phyloP scores from a whole-genome alignment of 2,113 vertebrate species.

The Mystacornis crossleyi region DNA sequence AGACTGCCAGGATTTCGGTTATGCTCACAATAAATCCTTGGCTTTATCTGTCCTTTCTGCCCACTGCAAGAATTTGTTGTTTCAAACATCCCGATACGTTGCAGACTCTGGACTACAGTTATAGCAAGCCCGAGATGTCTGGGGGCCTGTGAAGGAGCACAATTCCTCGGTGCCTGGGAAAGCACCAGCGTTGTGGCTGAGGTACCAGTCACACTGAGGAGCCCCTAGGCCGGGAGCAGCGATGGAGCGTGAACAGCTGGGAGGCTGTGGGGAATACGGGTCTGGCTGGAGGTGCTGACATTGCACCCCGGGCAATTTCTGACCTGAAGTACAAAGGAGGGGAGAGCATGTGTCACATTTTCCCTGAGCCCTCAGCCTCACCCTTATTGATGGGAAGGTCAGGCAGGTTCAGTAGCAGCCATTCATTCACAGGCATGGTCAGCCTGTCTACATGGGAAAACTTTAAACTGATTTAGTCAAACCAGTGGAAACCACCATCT shows the following conservation, averaged over 20 bases:
- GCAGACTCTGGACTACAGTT: neutral
- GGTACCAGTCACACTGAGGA: neutral
- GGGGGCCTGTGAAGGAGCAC: neutral
- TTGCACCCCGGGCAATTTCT: neutral
- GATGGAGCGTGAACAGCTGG: neutral
- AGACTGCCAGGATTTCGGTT: neutral
- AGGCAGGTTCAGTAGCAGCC: neutral
- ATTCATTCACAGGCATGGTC: neutral
- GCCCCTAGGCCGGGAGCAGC: neutral
- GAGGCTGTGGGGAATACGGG: neutral
- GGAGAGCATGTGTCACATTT: neutral
- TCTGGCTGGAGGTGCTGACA: neutral
- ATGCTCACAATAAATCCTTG: neutral
- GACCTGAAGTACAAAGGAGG: neutral
- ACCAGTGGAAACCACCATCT: neutral
- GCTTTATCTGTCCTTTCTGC: neutral
- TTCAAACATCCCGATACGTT: neutral
- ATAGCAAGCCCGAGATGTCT: neutral
- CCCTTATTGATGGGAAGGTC: conserved; percentile 36
- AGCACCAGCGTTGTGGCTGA: neutral
- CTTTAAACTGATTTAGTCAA: neutral
- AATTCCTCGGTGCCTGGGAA: neutral
- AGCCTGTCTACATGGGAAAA: neutral
- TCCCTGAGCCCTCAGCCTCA: neutral
- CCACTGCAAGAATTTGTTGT: neutral